Base-by-base conservation (phyloP, 2,888 invertebrate genomes). In the Erannis defoliaria region DNA sequence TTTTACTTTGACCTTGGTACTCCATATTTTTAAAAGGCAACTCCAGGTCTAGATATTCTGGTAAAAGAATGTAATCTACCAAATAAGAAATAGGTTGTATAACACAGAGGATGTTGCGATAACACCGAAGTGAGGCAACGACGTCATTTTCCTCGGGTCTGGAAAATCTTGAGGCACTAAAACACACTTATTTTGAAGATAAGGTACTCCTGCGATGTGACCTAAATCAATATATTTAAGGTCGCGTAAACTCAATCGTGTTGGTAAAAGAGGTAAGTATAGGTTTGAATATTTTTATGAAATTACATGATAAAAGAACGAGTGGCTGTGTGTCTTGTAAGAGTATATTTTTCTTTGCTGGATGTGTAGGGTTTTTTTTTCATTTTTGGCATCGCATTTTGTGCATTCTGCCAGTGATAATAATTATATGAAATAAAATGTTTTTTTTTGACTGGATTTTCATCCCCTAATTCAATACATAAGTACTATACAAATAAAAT, bases 141-240 rank as follows among this genome's bases (percentile, higher is more conserved):
- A 72, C 72, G 70, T 72, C 71, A 75, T 73, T 76, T 70, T 64
- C 62, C 65, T 69, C 65, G 61, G 62, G 66, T 63, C 62, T 62
- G 49, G 57, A 62, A 55, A 33, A 49, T 54, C n/a, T 56, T 6
- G 46, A 26, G 49, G 33, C 16, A 29, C 5, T 16, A 29, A 35
- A 61, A 29, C 2, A 5, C 10, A 14, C 37, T 37, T 19, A 33
- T 26, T 23, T 38, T 45, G 16, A 6, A 48, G 56, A 57, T 57
- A 57, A 49, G 56, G 23, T 8, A 16, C 9, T 43, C 19, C 10
- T 10, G 21, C 16, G 18, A 14, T 51, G 51, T 54, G 48, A 54
- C 59, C 53, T 46, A 33, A 23, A 59, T 53, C 19, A 45, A 14
- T 26, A 37, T 26, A 12, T 26, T 23, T 48, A n/a, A n/a, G 12